Percentiles rank a stretch among this genome's conserved stretches.
Evolutionary conservation across 2,797 vertebrate species (phyloP).

Genomic region (Galago senegalensis): DNA sequence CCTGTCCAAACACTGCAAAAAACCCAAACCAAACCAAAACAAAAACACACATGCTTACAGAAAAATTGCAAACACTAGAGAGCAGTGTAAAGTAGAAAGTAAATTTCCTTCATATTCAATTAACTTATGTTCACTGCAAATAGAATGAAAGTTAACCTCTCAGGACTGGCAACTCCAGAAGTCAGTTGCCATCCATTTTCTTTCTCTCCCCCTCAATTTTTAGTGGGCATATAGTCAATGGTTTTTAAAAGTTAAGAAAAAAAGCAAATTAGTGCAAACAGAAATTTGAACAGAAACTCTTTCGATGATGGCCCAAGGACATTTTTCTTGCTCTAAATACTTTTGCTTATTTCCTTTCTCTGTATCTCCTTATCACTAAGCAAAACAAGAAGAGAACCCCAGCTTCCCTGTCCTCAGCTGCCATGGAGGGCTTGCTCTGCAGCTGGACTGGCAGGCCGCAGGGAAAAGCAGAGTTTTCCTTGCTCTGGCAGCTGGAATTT

Average conservation of each 20-base stretch:
- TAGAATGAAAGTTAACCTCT: background rate
- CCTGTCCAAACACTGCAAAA: too few relatives aligned
- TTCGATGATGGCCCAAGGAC: background rate
- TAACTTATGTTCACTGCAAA: background rate
- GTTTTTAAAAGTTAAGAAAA: background rate
- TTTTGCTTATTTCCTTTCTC: constrained; percentile 33
- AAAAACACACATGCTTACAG: background rate
- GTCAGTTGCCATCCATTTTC: background rate
- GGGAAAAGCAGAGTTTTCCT: background rate
- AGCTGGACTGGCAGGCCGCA: background rate
- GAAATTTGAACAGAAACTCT: background rate
- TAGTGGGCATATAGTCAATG: background rate
- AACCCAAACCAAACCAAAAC: too few relatives aligned
- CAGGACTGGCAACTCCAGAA: background rate
- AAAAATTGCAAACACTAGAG: background rate
- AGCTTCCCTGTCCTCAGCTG: background rate
- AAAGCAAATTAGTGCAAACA: background rate
- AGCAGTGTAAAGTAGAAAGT: constrained; percentile 4
- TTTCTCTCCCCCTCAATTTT: background rate
- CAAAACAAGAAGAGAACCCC: constrained; percentile 32
- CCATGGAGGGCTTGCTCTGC: too few relatives aligned
- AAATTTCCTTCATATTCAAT: background rate
- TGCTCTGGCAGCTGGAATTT: too few relatives aligned
- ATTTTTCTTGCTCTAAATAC: background rate
- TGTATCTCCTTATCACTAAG: background rate